Base-by-base conservation (phyloP, 1,140 invertebrate species). In the Drosophila seguyi region DNA sequence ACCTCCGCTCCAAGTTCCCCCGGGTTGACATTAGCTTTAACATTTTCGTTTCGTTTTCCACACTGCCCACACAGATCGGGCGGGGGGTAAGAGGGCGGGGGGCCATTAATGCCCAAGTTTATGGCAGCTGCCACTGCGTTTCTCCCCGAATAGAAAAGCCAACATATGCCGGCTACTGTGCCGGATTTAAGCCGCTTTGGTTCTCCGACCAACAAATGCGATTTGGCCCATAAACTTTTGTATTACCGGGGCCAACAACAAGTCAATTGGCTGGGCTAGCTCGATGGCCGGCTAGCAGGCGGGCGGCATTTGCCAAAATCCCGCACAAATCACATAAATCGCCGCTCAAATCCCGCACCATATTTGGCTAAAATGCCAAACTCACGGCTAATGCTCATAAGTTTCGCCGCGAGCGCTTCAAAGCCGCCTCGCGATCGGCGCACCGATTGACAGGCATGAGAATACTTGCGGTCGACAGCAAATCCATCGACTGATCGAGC, bases 331-430 rank as follows among this genome's bases (percentile, higher is more conserved):
- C 84, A 84, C 84, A 90, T 87, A 87, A 90, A 87, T 87, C 76
- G 84, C 80, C 80, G 83, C 71, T 80, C 67, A 59, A 86, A 84
- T 78, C 72, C 77, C 66, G 36, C 69, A 62, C 85, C 81, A 75
- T 85, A 90, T 90, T 85, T 90, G 85, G 85, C 81, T 57, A 85
- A 90, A 90, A 90, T 90, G 85, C 81, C 85, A 88, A 81, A 81
- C 81, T 71, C 61, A 75, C 61, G 81, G 85, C 78, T 81, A 88
- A 87, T 88, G 82, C 84, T 83, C 76, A 80, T 84, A 88, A 87
- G 75, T 88, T 86, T 68, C 31, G 59, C 56, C 42, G 66, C 66
- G 36, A 71, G 52, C 29, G 61, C 65, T 60, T 52, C 38, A 62
- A 75, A 62, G 41, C 59, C 42, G 38, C 45, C 38, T 45, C 31